Percentiles rank a stretch among this genome's conserved stretches.
Conservation (phyloP, 2,797 vertebrate genomes). For the Megalops cyprinoides region DNA sequence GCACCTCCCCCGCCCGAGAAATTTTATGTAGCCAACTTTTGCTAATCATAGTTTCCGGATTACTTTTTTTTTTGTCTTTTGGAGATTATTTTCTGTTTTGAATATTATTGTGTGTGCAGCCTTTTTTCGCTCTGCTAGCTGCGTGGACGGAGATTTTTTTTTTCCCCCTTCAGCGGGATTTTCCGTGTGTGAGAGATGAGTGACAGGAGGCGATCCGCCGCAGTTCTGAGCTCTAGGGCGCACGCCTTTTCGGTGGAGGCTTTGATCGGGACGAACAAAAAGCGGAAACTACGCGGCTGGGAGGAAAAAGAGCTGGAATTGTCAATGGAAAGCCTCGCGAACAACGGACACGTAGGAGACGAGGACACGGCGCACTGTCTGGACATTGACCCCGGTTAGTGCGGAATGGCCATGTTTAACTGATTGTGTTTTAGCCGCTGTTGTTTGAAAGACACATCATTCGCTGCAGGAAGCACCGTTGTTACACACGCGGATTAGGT, state of each 20-base stretch:
- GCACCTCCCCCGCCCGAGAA: slow-evolving; percentile 33
- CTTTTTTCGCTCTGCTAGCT: slow-evolving; percentile 16
- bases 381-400: slow-evolving; percentile 96
- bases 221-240: slow-evolving; percentile 95
- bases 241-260: slow-evolving; percentile 99
- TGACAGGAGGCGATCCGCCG: slow-evolving; percentile 94
- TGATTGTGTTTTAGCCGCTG: background rate
- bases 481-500: no score
- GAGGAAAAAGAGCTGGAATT: slow-evolving; percentile 93
- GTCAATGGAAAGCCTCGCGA: slow-evolving; percentile 93
- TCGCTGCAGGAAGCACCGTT: background rate
- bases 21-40: slow-evolving; percentile 53
- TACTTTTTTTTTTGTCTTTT: slow-evolving; percentile 69
- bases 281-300: slow-evolving; percentile 95
- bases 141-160: slow-evolving; percentile 59
- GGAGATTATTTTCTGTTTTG: slow-evolving; percentile 63
- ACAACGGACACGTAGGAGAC: slow-evolving; percentile 81
- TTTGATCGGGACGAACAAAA: slow-evolving; percentile 97
- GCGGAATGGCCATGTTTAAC: slow-evolving; percentile 42
- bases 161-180: slow-evolving; percentile 60
- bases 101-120: slow-evolving; percentile 54
- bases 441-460: background rate
- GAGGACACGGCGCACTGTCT: slow-evolving; percentile 84
- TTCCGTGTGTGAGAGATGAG: slow-evolving; percentile 86
- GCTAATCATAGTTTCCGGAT: slow-evolving; percentile 70